Base-by-base conservation (phyloP, 1,140 invertebrate species). In the Diabrotica virgifera region DNA sequence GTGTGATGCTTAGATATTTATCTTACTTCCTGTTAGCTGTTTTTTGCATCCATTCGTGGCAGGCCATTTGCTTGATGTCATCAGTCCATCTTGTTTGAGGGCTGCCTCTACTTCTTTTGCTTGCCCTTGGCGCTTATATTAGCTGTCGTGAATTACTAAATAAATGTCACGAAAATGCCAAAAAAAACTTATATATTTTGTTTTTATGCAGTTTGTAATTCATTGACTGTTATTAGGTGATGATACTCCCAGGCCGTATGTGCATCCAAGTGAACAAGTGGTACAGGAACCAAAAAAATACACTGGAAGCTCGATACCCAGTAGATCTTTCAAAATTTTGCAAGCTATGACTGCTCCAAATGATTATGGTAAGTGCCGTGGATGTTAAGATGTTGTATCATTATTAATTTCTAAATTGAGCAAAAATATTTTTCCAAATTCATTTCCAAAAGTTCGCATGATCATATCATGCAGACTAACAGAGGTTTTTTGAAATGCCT, bases 261-360 rank as follows among this genome's bases (percentile, higher is more conserved):
- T 88, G 36, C 89, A 86, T 63, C 83, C 87, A 9, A 89, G 87
- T 71, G 83, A 90, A 76, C 87, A 89, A 74, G 84, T 85, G 67
- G 86, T 84, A 36, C 83, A 79, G 62, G 89, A 90, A 72, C 89
- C 89, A 40, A 87, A 86, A 74, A 91, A 90, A 74, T 95, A 95
- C 75, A 90, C 84, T 63, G 92, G 92, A 63, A 88, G 89, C 74
- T 86, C 89, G 70, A 94, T 94, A 77, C 93, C 93, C 53, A 93
- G 91, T 65, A 86, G 91, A 75, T 93, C 92, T 13, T 95, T 95
- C 77, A 87, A 86, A 77, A 89, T 94, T 75, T 80, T 95, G 46
- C 92, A 94, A 80, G 87, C 88, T 36, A 91, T 93, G 89, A 92
- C 90, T 53, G 84, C 85, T 69, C 74, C 74, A 56, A 72, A 77